Percentiles rank a stretch among this genome's conserved stretches.
phyloP scores from a whole-genome alignment of 2,797 vertebrate species.

The Sternotherus odoratus region DNA sequence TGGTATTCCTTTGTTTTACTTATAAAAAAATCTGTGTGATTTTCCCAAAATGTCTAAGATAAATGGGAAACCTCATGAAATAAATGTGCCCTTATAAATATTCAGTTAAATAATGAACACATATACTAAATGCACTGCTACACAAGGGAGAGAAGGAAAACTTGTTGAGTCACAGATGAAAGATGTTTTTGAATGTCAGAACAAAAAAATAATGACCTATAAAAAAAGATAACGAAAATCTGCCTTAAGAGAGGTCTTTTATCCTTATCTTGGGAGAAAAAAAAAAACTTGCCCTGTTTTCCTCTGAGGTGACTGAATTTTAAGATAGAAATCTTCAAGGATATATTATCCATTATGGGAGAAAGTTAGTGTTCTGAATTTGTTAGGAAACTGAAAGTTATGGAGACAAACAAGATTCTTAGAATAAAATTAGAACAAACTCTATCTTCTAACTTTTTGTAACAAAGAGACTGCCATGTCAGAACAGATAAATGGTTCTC shows the following conservation, averaged over 20 bases:
- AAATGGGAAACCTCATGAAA: neutral
- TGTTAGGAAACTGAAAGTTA: neutral
- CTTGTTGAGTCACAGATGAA: slow-evolving; percentile 56
- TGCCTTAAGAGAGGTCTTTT: slow-evolving; percentile 27
- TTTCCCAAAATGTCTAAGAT: neutral
- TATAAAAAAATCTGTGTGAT: neutral
- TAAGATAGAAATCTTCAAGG: slow-evolving; percentile 13
- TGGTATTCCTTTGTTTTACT: neutral
- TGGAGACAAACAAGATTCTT: slow-evolving; percentile 25
- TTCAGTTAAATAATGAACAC: neutral
- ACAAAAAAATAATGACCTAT: slow-evolving; percentile 39
- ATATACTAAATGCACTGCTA: neutral
- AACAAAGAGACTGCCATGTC: neutral
- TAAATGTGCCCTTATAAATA: neutral
- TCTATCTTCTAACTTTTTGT: neutral
- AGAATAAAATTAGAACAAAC: neutral
- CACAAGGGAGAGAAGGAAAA: slow-evolving; percentile 30
- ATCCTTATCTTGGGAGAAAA: neutral
- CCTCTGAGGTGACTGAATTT: neutral
- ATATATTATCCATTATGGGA: neutral
- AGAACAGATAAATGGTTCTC: neutral
- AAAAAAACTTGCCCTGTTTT: neutral
- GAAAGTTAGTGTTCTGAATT: neutral
- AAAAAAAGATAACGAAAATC: slow-evolving; percentile 41
- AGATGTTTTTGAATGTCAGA: slow-evolving; percentile 50